phyloP scores from a whole-genome alignment of 23 tunicate species.

The Halocynthia roretzi region DNA sequence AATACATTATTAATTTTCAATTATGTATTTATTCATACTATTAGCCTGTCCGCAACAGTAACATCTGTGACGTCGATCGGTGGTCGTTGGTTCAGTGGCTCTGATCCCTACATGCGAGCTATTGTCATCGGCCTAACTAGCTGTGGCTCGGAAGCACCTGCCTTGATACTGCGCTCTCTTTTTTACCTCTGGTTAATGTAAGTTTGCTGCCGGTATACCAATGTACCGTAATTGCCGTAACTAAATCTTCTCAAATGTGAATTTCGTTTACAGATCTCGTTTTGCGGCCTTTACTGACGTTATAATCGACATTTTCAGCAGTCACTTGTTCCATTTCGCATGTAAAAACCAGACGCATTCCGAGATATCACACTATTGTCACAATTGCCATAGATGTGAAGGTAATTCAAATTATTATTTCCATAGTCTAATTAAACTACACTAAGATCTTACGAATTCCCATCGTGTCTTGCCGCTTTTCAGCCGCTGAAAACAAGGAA shows the following conservation, averaged over 20 bases:
- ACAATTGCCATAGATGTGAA: too few relatives aligned
- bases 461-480: too few relatives aligned
- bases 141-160: conserved; percentile 7
- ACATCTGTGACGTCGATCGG: conserved; percentile 21
- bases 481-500: too few relatives aligned
- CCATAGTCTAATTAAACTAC: too few relatives aligned
- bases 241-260: background rate
- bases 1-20: too few relatives aligned
- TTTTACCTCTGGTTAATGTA: conserved; percentile 12
- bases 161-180: background rate
- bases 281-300: conserved; percentile 25
- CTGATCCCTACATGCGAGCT: conserved; percentile 12
- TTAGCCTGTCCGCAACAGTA: conserved; percentile 6
- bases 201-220: background rate
- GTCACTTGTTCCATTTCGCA: background rate
- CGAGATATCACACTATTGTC: too few relatives aligned
- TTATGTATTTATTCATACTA: background rate
- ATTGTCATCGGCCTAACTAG: conserved; percentile 8
- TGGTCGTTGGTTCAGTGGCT: conserved; percentile 13
- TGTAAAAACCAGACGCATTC: background rate
- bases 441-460: too few relatives aligned
- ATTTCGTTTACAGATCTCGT: background rate
- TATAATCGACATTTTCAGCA: conserved; percentile 7
- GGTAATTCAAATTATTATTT: too few relatives aligned
- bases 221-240: background rate